Evolutionary conservation across 2,888 invertebrate genomes (phyloP), one percentile per base, ranked within the genome.

Genomic region (Disparrhopalites patrizii): DNA sequence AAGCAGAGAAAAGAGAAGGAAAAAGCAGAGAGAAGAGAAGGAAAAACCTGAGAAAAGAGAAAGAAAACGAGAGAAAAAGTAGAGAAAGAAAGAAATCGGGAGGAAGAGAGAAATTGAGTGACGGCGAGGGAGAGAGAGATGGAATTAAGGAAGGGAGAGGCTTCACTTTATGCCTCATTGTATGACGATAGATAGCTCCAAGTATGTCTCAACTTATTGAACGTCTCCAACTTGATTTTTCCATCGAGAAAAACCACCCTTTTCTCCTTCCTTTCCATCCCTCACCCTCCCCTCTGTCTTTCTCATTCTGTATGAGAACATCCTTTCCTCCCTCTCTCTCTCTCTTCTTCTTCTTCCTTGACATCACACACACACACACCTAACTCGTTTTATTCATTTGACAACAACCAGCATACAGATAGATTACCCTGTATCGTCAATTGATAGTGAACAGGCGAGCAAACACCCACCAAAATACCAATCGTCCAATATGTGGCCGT

Each of bases 341-440:
- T 50, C 33, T 43, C 52, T 38, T 40, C 15, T 28, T 47, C 30
- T 54, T 57, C 55, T 57, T 57, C 38, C 27, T 38, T 52, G 56
- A 64, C 40, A 60, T 47, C 38, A 56, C 57, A 50, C 65, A 56
- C 57, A 50, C 65, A 43, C 56, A 65, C 68, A 61, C 65, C 62
- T 65, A 68, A 68, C 64, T 65, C 67, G 65, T 67, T 62, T 67
- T 67, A 58, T 57, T 67, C 66, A 62, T 67, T 67, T 67, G 66
- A 67, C 66, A 65, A 64, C 50, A 52, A 61, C 40, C 55, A 47
- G 27, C 27, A 47, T 51, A 52, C 33, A 55, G 54, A 55, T 33
- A 61, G 60, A 66, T 60, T 66, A 66, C 60, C 65, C 60, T 62
- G 62, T 67, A 67, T 61, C 61, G 27, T 62, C 62, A 67, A 67